Evolutionary conservation across 2,888 invertebrate genomes (phyloP).

Genomic region (Nomada fucata): DNA sequence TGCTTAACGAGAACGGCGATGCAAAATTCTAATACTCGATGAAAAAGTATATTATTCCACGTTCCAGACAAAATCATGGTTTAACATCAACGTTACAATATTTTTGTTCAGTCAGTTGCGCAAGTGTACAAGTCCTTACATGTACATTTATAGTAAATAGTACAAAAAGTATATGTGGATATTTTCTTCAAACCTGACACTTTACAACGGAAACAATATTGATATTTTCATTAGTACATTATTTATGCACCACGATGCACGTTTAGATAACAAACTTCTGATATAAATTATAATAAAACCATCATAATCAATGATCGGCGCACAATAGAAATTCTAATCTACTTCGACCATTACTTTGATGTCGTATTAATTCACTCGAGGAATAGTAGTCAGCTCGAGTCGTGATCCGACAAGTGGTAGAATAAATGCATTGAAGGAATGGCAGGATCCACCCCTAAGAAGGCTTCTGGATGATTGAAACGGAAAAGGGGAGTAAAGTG

Average conservation of each 20-base stretch:
- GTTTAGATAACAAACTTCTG: no score
- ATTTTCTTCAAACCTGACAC: no score
- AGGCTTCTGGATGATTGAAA: conserved; percentile 31
- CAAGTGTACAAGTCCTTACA: no score
- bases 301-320: background rate
- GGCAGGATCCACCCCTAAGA: conserved; percentile 24
- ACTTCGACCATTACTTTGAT: background rate
- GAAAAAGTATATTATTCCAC: no score
- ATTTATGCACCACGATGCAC: no score
- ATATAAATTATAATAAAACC: background rate
- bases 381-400: conserved; percentile 13
- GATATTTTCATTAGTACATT: no score
- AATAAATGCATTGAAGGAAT: conserved; percentile 38
- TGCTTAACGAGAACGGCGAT: background rate
- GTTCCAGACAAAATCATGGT: no score
- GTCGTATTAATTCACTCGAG: conserved; percentile 31
- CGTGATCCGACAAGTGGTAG: conserved; percentile 41
- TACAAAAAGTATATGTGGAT: no score
- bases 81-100: no score
- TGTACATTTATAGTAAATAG: no score
- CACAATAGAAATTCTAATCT: background rate
- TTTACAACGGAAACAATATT: no score
- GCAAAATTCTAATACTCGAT: background rate
- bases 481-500: conserved; percentile 51
- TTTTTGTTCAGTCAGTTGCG: no score